Percentiles rank a stretch among this genome's conserved stretches.
Conservation (phyloP, 2,797 vertebrate genomes). For the Brachyrhaphis roseni region DNA sequence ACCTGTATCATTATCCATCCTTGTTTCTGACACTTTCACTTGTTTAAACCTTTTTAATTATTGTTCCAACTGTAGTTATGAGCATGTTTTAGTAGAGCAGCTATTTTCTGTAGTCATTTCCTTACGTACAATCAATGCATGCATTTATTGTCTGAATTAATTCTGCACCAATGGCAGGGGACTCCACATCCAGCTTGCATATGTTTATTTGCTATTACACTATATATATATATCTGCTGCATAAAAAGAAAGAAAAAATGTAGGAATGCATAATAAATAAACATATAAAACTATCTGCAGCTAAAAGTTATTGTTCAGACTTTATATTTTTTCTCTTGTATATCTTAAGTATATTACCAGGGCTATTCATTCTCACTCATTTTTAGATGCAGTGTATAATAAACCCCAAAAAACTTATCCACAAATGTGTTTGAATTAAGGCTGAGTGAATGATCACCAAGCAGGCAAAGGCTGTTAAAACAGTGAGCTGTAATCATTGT, state of each 20-base stretch:
- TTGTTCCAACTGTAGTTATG: background rate
- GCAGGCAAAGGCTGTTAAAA: slow-evolving; percentile 32
- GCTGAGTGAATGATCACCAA: slow-evolving; percentile 36
- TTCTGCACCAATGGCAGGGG: background rate
- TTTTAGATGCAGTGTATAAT: slow-evolving; percentile 28
- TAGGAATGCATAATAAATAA: background rate
- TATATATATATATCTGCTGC: background rate
- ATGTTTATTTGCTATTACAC: background rate
- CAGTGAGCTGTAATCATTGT: slow-evolving; percentile 38
- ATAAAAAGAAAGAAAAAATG: background rate
- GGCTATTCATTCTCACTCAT: slow-evolving; percentile 16
- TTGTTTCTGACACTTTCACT: background rate
- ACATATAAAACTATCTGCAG: background rate
- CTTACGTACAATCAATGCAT: background rate
- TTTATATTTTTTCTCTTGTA: slow-evolving; percentile 36
- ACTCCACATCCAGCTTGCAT: background rate
- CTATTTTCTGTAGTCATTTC: background rate
- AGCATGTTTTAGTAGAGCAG: background rate
- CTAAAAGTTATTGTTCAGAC: slow-evolving; percentile 8
- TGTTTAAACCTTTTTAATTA: background rate
- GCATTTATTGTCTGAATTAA: slow-evolving; percentile 1
- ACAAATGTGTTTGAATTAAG: slow-evolving; percentile 17
- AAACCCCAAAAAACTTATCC: slow-evolving; percentile 27
- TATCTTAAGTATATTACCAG: slow-evolving; percentile 13
- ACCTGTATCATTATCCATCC: background rate